Base-by-base conservation (phyloP, 2,113 vertebrate species). In the Mus pahari region DNA sequence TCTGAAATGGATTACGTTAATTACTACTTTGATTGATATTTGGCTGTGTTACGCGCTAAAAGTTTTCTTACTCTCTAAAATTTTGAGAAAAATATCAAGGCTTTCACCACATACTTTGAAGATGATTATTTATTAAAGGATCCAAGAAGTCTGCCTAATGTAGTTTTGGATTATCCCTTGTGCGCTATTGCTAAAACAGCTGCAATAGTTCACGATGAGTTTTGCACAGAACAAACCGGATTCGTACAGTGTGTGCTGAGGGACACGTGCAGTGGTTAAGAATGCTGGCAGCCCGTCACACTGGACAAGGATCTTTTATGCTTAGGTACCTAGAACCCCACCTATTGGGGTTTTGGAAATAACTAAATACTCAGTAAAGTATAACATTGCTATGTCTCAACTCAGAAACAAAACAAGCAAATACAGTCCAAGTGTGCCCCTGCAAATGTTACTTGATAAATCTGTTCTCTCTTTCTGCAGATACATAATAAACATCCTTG, bases 1-100 rank as follows among this genome's bases (percentile, higher is more conserved):
- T 83, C 68, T 90, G n/a, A 88, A 95, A 89, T 94, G 45, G 42
- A 94, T 90, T 75, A 86, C 50, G 55, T 93, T 87, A 75, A 77
- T 90, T 94, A 77, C 42, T 93, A 55, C 42, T 58, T 90, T 92
- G 92, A 86, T 81, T 84, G 90, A 77, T 79, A 60, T 31, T 68
- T 94, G 36, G 50, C 36, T 90, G 84, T 94, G 48, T 77, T 68
- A 89, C 36, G 2, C 48, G 22, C 7, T 90, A 20, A 86, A 50
- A 79, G 39, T 94, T 89, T 68, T 36, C 16, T 50, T 33, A 42
- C 39, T 42, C n/a, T 83, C 58, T 83, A 75, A 70, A n/a, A 10
- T 75, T 90, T 97, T 53, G 17, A 75, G 58, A 66, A 92, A 92
- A 79, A 74, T 55, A 48, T 55, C 20, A 88, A 53, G 64, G 84